Evolutionary conservation across 1,140 invertebrate genomes (phyloP).

Genomic region (Monochamus saltuarius): DNA sequence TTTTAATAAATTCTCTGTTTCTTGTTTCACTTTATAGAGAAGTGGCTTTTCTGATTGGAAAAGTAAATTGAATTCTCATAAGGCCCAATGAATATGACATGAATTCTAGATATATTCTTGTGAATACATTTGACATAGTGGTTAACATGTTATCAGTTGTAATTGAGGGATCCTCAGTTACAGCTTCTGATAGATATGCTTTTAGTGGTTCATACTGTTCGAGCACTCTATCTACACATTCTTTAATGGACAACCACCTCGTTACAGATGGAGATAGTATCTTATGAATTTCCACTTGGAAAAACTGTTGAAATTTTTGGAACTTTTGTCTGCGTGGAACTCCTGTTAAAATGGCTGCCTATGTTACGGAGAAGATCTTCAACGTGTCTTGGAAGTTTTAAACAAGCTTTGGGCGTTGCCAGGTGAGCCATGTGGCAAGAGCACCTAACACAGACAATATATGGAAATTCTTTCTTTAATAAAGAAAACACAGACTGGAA

Average conservation of each 20-base stretch:
- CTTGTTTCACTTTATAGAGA: slow-evolving; percentile 38
- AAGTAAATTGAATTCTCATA: slow-evolving; percentile 44
- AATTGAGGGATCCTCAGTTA: slow-evolving; percentile 45
- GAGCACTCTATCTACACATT: slow-evolving; percentile 46
- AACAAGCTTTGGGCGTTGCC: slow-evolving; percentile 16
- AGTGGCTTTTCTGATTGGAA: slow-evolving; percentile 45
- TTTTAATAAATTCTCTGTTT: slow-evolving; percentile 27
- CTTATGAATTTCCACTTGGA: slow-evolving; percentile 45
- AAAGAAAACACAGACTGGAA: slow-evolving; percentile 34
- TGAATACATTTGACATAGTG: slow-evolving; percentile 43
- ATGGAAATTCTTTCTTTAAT: slow-evolving; percentile 10
- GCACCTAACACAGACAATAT: slow-evolving; percentile 17
- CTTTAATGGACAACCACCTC: slow-evolving; percentile 48
- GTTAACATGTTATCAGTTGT: slow-evolving; percentile 44
- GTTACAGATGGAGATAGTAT: slow-evolving; percentile 44
- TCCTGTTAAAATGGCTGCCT: slow-evolving; percentile 46
- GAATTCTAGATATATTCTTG: slow-evolving; percentile 44
- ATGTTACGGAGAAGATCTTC: slow-evolving; percentile 33
- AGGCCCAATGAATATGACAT: slow-evolving; percentile 40
- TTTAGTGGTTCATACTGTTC: slow-evolving; percentile 45
- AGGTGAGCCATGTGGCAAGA: slow-evolving; percentile 22
- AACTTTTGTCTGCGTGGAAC: slow-evolving; percentile 41
- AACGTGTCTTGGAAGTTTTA: slow-evolving; percentile 12
- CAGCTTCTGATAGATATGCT: slow-evolving; percentile 41
- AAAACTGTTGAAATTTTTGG: slow-evolving; percentile 47